Base-by-base conservation (phyloP, 2,797 vertebrate genomes). In the Sitta carolinensis region DNA sequence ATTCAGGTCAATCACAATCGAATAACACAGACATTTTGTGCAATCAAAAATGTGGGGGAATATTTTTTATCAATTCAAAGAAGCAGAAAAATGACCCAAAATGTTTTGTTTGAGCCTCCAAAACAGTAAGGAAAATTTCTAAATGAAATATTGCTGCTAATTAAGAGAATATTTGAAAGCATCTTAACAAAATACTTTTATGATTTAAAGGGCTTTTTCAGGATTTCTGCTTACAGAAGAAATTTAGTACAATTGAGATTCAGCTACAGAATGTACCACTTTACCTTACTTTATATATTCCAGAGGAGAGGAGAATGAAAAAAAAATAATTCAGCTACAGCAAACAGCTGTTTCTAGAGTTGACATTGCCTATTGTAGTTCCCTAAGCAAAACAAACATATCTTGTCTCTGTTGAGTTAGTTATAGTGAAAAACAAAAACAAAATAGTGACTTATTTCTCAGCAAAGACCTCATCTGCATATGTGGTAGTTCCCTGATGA, bases 1-100 rank as follows among this genome's bases (percentile, higher is more conserved):
- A 95, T 90, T 94, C 66, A 69, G 59, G 85, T 93, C 91, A 94
- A 55, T 23, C 26, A 69, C 22, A 84, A 57, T 42, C 26, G 82
- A 73, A 64, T 81, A 69, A 50, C 21, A 62, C 13, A 57, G 59
- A 77, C 4, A 32, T 36, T 78, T 75, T 82, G n/a, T 79, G 55
- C 55, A 83, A 93, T 26, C 10, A 58, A 66, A 91, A 76, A 87
- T 58, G 27, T 16, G 8, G 17, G 8, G 8, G 29, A 42, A 6
- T 23, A 27, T 51, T 61, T 72, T 57, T 45, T 9, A 40, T 85
- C 47, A 42, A 36, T 57, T 72, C 21, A 67, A 42, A 84, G 38
- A 66, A 86, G 42, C 16, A 78, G 25, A 62, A 91, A 75, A 92
- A 74, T 57, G 1, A 66, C 22, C 13, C 23, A 79, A 63, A 91